Evolutionary conservation across 2,797 vertebrate genomes (phyloP).

Genomic region (Pseudochaenichthys georgianus): DNA sequence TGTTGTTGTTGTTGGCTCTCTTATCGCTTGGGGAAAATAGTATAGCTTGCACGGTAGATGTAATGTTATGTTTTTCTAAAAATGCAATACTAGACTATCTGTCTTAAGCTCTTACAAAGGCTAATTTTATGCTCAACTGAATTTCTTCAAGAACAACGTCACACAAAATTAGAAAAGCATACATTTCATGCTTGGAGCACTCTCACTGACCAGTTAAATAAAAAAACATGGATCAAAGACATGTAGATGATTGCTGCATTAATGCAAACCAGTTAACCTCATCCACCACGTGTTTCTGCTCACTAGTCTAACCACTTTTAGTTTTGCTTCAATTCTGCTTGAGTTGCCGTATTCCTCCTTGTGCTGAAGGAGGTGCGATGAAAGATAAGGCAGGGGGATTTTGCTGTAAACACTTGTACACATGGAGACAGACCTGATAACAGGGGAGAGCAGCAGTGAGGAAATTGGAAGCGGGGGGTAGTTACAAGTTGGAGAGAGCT

Average conservation of each 20-base stretch:
- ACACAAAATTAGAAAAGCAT: neutral
- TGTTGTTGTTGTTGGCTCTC: slow-evolving; percentile 32
- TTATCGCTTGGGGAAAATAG: slow-evolving; percentile 40
- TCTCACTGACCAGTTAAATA: slow-evolving; percentile 1
- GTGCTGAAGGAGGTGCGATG: slow-evolving; percentile 65
- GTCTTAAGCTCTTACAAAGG: slow-evolving; percentile 5
- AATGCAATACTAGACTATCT: neutral
- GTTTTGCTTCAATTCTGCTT: slow-evolving; percentile 42
- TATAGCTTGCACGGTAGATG: slow-evolving; percentile 11
- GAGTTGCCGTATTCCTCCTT: slow-evolving; percentile 58
- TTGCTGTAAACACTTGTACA: slow-evolving; percentile 74
- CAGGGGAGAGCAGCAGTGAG: slow-evolving; percentile 63
- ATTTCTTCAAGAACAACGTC: slow-evolving; percentile 3
- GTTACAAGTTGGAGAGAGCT: slow-evolving; percentile 66
- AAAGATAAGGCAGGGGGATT: slow-evolving; percentile 64
- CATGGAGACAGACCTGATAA: slow-evolving; percentile 75
- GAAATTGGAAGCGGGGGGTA: slow-evolving; percentile 70
- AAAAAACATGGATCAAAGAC: neutral
- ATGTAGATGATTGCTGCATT: neutral
- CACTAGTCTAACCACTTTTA: slow-evolving; percentile 20
- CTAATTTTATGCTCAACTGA: neutral
- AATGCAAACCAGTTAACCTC: slow-evolving; percentile 35
- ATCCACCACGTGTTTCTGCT: slow-evolving; percentile 10
- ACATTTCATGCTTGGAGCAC: slow-evolving; percentile 19
- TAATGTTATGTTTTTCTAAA: slow-evolving; percentile 26